Evolutionary conservation across 2,888 invertebrate genomes (phyloP).

Genomic region (Troides oblongomaculatus): DNA sequence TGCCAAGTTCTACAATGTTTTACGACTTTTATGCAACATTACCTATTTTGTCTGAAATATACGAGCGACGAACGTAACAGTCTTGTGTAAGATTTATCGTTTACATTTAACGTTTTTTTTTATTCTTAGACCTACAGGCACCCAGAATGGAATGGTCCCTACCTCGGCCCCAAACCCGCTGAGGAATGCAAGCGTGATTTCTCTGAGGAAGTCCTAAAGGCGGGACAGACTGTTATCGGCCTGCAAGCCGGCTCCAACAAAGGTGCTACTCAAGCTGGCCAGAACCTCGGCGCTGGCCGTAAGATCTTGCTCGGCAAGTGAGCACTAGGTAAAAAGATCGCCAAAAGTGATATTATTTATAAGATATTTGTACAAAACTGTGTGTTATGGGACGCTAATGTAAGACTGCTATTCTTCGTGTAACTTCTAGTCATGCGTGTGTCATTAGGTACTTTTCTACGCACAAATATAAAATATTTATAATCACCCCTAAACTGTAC

Average conservation of each 20-base stretch:
- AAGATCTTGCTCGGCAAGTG: conserved; percentile 95
- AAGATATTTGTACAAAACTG: conserved; percentile 72
- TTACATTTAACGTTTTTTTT: conserved; percentile 19
- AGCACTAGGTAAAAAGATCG: conserved; percentile 46
- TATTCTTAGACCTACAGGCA: conserved; percentile 88
- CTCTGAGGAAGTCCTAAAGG: conserved; percentile 93
- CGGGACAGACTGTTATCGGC: conserved; percentile 94
- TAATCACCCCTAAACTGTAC: conserved; percentile 34
- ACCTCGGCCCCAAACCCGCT: conserved; percentile 95
- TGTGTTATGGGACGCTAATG: conserved; percentile 62
- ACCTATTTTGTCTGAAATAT: conserved; percentile 76
- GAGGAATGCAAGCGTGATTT: conserved; percentile 97
- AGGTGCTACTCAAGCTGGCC: conserved; percentile 95
- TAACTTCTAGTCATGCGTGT: conserved; percentile 57
- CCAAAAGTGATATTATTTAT: conserved; percentile 74
- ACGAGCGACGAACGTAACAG: conserved; percentile 41
- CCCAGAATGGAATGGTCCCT: conserved; percentile 91
- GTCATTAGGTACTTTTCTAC: conserved; percentile 45
- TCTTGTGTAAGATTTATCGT: background rate
- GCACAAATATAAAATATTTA: conserved; percentile 29
- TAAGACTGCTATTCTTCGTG: conserved; percentile 58
- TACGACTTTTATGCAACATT: conserved; percentile 72
- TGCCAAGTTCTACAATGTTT: conserved; percentile 67
- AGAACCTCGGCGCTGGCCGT: conserved; percentile 93
- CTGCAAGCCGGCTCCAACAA: conserved; percentile 98